These are phyloP conservation scores for Cladopsammia gracilis DNA, from an alignment of 64 coral and sea anemone species.

Conservation along the genomic window DNA sequence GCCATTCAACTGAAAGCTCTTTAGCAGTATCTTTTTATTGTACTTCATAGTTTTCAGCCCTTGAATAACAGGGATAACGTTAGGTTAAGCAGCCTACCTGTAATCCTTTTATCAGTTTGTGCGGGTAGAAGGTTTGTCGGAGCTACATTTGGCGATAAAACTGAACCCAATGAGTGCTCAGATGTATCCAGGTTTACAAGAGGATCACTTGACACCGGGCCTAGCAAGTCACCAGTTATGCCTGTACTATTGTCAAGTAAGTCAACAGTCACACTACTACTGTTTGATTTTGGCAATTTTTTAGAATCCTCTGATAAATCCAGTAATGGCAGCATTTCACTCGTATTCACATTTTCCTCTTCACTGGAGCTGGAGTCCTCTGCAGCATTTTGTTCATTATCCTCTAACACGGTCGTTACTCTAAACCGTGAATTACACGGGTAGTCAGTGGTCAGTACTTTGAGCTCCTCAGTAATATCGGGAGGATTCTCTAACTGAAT, in stretches of 20 bases:
- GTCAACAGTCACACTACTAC: background rate
- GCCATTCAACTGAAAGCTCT: no score
- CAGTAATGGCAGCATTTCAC: background rate
- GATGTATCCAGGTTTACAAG: background rate
- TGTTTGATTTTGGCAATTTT: background rate
- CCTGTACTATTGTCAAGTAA: background rate
- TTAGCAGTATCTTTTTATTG: no score
- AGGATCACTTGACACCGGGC: background rate
- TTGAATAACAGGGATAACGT: no score
- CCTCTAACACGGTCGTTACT: conserved; percentile 42
- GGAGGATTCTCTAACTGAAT: conserved; percentile 84
- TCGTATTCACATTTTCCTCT: background rate
- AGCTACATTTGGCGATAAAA: background rate
- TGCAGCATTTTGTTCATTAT: background rate
- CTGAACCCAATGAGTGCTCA: background rate
- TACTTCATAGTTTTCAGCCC: no score
- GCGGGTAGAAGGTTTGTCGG: background rate
- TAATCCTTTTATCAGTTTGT: background rate
- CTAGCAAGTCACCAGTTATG: background rate
- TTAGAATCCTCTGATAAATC: conserved; percentile 27
- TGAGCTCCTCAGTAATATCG: conserved; percentile 74
- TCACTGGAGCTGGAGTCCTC: conserved; percentile 21
- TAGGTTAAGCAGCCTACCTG: background rate
- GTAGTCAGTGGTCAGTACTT: conserved; percentile 73
- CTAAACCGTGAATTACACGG: conserved; percentile 80